Percentiles rank a stretch among this genome's conserved stretches.
Conservation (phyloP, 2,888 invertebrate species). For the Idaea aversata region DNA sequence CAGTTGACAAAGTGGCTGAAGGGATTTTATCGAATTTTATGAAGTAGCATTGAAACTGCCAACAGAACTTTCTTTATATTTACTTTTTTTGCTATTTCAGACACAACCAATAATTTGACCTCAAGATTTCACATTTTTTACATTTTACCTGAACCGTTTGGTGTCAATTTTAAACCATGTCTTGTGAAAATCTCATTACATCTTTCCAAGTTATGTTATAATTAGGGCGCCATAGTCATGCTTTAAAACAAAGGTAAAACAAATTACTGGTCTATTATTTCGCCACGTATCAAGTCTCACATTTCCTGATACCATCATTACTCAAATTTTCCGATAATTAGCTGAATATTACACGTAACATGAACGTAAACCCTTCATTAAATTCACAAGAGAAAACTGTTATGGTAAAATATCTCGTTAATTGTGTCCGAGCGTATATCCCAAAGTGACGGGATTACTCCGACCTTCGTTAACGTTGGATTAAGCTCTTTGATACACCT, state of each 20-base stretch:
- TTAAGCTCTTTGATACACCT: slow-evolving; percentile 53
- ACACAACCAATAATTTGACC: not conserved
- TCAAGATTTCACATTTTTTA: too few relatives aligned
- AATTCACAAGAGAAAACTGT: slow-evolving; percentile 1
- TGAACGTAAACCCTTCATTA: not conserved
- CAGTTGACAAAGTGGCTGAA: too few relatives aligned
- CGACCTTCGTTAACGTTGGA: slow-evolving; percentile 62
- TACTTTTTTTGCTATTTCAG: not conserved
- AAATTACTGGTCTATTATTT: not conserved
- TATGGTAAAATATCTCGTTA: slow-evolving; percentile 41
- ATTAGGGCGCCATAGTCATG: not conserved
- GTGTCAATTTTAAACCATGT: not conserved
- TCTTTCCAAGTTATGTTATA: too few relatives aligned
- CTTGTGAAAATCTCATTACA: not conserved
- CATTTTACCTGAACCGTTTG: too few relatives aligned
- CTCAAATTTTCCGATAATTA: not conserved
- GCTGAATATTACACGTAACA: not conserved
- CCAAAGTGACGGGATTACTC: slow-evolving; percentile 48
- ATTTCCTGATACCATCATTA: not conserved
- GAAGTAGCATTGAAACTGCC: too few relatives aligned
- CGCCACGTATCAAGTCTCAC: not conserved
- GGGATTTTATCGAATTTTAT: too few relatives aligned
- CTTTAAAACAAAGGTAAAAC: not conserved
- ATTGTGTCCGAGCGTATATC: slow-evolving; percentile 50
- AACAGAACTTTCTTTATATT: not conserved